Conservation (phyloP, 2,888 invertebrate genomes). For the Cheilosia grossa region DNA sequence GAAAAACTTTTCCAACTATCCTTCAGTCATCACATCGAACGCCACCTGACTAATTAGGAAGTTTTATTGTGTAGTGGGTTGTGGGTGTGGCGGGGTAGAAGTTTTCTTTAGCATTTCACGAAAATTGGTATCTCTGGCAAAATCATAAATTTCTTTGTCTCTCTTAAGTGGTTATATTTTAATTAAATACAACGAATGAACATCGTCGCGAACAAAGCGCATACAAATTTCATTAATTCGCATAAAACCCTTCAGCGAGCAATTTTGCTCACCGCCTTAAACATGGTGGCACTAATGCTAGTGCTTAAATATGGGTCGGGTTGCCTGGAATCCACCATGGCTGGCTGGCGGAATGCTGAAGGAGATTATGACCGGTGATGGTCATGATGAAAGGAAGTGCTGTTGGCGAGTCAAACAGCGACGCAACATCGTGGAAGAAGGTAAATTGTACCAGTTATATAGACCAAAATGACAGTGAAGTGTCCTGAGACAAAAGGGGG, state of each 20-base stretch:
- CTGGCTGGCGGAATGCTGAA: conserved; percentile 10
- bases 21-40: conserved; percentile 5
- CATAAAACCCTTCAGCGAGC: conserved; percentile 61
- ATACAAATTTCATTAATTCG: conserved; percentile 71
- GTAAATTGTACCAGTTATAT: conserved; percentile 18
- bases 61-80: conserved; percentile 30
- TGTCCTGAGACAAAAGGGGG: conserved; percentile 26
- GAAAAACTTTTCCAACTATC: conserved; percentile 10
- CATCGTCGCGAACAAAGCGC: conserved; percentile 67
- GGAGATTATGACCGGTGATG: conserved; percentile 33
- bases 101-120: conserved; percentile 29
- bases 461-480: conserved; percentile 34
- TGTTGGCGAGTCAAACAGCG: conserved; percentile 13
- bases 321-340: background rate
- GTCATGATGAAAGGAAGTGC: conserved; percentile 43
- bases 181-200: conserved; percentile 70
- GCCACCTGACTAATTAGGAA: conserved; percentile 52
- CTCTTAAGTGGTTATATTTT: conserved; percentile 71
- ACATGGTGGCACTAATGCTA: conserved; percentile 32
- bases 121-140: conserved; percentile 32
- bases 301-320: conserved; percentile 12
- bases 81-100: conserved; percentile 2
- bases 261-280: conserved; percentile 30
- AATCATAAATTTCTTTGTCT: conserved; percentile 68
- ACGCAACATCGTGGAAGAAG: conserved; percentile 14